phyloP scores from a whole-genome alignment of 2,113 vertebrate genomes.

The Oriolus oriolus region DNA sequence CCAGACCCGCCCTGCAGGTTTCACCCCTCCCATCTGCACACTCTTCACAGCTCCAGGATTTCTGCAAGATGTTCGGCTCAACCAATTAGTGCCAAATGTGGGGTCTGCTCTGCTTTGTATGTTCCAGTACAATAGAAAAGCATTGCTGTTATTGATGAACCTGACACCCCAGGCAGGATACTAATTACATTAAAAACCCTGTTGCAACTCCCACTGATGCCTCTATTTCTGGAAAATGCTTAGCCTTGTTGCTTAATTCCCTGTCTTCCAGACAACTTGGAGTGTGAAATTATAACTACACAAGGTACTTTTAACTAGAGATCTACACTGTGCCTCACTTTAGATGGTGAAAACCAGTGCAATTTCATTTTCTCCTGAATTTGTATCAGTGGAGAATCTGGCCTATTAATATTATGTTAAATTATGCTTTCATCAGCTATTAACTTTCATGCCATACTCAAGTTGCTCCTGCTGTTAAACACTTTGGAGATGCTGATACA shows the following conservation, averaged over 20 bases:
- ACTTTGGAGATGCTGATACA: not conserved
- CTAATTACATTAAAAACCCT: conserved; percentile 26
- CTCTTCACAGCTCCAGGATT: not conserved
- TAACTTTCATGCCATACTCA: not conserved
- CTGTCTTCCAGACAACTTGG: not conserved
- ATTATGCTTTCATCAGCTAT: conserved; percentile 1
- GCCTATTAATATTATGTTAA: not conserved
- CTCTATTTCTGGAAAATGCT: conserved; percentile 54
- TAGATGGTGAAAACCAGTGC: not conserved
- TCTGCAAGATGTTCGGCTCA: not conserved
- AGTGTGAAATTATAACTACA: conserved; percentile 12
- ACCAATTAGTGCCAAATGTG: not conserved
- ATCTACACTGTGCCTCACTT: not conserved
- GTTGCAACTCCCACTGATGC: conserved; percentile 23
- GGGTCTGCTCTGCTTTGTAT: not conserved
- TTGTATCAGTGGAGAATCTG: not conserved
- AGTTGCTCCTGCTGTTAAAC: not conserved
- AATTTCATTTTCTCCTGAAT: not conserved
- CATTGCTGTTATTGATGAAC: not conserved
- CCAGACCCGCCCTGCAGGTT: not conserved
- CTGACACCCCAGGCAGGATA: conserved; percentile 7
- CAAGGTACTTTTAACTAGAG: not conserved
- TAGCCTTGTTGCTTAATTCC: conserved; percentile 18
- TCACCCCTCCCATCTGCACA: not conserved
- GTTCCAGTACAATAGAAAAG: not conserved